These are phyloP conservation scores for Cotesia congregata DNA, from an alignment of 2,888 invertebrate species.

Conservation along the genomic window DNA sequence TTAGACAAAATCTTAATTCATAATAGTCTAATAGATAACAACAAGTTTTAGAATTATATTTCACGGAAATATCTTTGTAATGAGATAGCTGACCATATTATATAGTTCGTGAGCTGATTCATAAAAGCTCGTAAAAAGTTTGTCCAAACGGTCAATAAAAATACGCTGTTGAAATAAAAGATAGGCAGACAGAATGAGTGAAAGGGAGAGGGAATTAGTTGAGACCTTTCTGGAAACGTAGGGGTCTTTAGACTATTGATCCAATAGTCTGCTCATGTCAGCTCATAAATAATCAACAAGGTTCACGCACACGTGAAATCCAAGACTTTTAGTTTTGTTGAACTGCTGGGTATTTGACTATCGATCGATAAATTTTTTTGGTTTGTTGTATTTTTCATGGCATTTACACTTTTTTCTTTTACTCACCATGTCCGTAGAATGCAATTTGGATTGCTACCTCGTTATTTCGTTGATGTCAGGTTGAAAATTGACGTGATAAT, in stretches of 20 bases:
- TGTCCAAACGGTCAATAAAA: slow-evolving; percentile 23
- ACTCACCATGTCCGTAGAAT: neutral
- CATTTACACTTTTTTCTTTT: neutral
- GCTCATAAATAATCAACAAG: slow-evolving; percentile 39
- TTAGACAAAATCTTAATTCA: no score
- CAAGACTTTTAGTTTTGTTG: slow-evolving; percentile 9
- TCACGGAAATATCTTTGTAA: neutral
- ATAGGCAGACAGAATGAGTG: slow-evolving; percentile 13
- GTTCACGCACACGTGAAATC: slow-evolving; percentile 32
- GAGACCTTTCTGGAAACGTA: slow-evolving; percentile 28
- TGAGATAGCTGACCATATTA: neutral
- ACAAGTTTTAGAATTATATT: no score
- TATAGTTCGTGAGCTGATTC: slow-evolving; percentile 15
- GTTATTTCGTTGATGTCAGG: neutral
- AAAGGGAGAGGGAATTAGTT: slow-evolving; percentile 20
- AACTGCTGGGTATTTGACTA: slow-evolving; percentile 13
- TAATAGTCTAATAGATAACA: no score
- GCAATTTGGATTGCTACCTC: slow-evolving; percentile 1
- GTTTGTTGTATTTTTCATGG: neutral
- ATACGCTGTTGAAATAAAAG: slow-evolving; percentile 22
- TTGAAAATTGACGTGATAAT: neutral
- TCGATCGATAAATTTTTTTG: slow-evolving; percentile 6
- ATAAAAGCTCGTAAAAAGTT: slow-evolving; percentile 17
- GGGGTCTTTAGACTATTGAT: slow-evolving; percentile 16
- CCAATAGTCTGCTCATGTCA: slow-evolving; percentile 8